These are phyloP conservation scores for Metopolophium dirhodum DNA, from an alignment of 1,140 invertebrate species.

Conservation along the genomic window DNA sequence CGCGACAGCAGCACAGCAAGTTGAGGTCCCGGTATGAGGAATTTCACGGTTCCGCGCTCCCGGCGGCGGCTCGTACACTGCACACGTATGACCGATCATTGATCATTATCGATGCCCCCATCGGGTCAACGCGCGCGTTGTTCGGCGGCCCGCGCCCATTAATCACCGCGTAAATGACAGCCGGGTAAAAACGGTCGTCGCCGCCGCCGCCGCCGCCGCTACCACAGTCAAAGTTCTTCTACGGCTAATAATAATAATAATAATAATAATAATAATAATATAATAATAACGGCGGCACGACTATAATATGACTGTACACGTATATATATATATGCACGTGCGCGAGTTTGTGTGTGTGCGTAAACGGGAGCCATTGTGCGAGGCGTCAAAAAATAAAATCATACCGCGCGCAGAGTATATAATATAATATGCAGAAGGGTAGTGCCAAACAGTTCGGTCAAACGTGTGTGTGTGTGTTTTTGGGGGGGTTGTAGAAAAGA, in stretches of 20 bases:
- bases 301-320: background rate
- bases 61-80: background rate
- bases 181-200: conserved; percentile 19
- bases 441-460: background rate
- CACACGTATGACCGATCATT: background rate
- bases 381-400: background rate
- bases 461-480: background rate
- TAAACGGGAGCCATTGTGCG: background rate
- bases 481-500: conserved; percentile 37
- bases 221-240: conserved; percentile 31
- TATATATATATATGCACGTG: background rate
- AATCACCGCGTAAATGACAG: conserved; percentile 51
- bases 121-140: conserved; percentile 23
- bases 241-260: conserved; percentile 46
- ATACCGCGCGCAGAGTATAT: conserved; percentile 2
- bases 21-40: background rate
- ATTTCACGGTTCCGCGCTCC: conserved; percentile 53
- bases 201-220: background rate
- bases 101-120: conserved; percentile 54
- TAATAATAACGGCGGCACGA: conserved; percentile 49
- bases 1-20: too few relatives aligned
- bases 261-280: conserved; percentile 53
- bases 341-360: background rate
- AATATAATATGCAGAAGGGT: background rate
- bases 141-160: background rate